phyloP scores from a whole-genome alignment of 1,140 invertebrate species.

The Temnothorax curvispinosus region DNA sequence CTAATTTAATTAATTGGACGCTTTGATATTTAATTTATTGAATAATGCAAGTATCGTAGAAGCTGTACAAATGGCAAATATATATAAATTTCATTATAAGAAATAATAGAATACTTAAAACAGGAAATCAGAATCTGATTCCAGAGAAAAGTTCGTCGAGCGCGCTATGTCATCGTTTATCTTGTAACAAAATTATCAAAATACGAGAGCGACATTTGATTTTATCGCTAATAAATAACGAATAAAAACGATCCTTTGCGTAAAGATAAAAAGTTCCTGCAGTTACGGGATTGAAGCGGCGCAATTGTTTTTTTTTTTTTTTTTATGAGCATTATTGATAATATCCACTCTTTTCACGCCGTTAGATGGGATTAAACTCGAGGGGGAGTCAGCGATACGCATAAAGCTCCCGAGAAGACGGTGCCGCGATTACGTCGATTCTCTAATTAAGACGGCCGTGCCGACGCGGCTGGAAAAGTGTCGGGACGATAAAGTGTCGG shows the following conservation, averaged over 20 bases:
- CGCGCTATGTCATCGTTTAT: not conserved
- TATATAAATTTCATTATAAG: not conserved
- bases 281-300: not conserved
- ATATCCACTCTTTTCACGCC: constrained; percentile 31
- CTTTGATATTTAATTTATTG: not conserved
- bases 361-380: constrained; percentile 20
- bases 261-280: not conserved
- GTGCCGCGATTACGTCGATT: constrained; percentile 44
- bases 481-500: constrained; percentile 53
- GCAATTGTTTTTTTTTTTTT: not conserved
- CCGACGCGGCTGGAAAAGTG: constrained; percentile 54
- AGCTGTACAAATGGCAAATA: not conserved
- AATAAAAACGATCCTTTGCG: not conserved
- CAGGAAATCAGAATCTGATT: not conserved
- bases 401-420: constrained; percentile 15
- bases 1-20: not conserved
- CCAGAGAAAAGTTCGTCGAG: not conserved
- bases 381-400: constrained; percentile 25
- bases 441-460: constrained; percentile 42
- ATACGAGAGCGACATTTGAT: not conserved
- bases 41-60: not conserved
- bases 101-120: not conserved
- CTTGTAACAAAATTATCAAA: not conserved
- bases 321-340: not conserved
- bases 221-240: not conserved